Evolutionary conservation across 2,888 invertebrate species (phyloP), one percentile per base, ranked within the genome.

Genomic region (Epinotia nisella): DNA sequence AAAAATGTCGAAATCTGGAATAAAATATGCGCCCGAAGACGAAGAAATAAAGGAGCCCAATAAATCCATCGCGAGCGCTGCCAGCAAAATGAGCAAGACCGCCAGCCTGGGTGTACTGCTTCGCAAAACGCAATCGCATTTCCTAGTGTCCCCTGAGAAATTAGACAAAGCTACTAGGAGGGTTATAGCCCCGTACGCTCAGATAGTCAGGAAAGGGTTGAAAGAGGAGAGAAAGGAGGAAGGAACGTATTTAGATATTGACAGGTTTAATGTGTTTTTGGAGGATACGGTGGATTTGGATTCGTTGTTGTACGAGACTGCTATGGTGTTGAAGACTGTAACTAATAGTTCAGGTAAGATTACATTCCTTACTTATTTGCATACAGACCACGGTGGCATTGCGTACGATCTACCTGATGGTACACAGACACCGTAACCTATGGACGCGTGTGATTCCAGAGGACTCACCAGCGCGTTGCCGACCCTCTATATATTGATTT

Each of bases 111-210:
- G 76, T 71, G 15, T 49, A n/a, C 19, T 72, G 86, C 75, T 76
- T 83, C 0, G 55, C 0, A 87, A 79, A 75, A 88, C 88, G 0
- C 90, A 90, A 10, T 93, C 93, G 0, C 92, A 93, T 68, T 93
- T 92, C 75, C 75, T 92, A 19, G 89, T 93, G 0, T 85, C 92
- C 0, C 90, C 93, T 0, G 92, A 93, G 3, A 92, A 88, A 71
- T 81, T 94, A 15, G 94, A 94, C 78, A 94, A 92, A 78, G 94
- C 94, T 0, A 94, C 95, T 0, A 86, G 94, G 67, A 85, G 95
- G n/a, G 94, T 95, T 0, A 94, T 95, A 66, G 95, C 95, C 0
- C 95, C 95, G 0, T 95, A 94, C 78, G 94, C 93, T 0, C 93
- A 91, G 74, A 93, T 93, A 64, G 91, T 91, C 77, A 78, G 93